A percentile compares a stretch with the other conserved stretches of the same genome.
Evolutionary conservation across 1,140 invertebrate species (phyloP).

Genomic region (Neuroterus valhalla): DNA sequence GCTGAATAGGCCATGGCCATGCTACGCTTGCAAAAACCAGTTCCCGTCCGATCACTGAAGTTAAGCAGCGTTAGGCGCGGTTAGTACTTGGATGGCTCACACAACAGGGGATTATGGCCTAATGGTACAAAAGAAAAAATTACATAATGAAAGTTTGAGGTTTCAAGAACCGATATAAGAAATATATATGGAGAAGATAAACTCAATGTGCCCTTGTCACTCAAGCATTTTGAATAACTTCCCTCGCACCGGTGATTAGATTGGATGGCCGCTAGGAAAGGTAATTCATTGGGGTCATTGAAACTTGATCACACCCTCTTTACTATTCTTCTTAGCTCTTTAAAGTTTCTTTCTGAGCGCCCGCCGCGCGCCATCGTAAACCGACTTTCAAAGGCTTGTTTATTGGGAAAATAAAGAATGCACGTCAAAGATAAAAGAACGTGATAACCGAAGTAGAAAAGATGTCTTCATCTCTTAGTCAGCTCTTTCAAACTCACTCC

Average conservation of each 20-base stretch:
- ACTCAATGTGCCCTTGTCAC: background rate
- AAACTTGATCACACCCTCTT: slow-evolving; percentile 43
- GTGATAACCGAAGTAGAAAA: no score
- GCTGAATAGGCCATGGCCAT: no score
- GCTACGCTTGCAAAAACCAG: no score
- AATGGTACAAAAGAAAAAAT: no score
- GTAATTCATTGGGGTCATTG: slow-evolving; percentile 54
- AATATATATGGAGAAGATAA: slow-evolving; percentile 5
- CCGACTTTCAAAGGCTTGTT: slow-evolving; percentile 6
- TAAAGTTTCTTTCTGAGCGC: slow-evolving; percentile 40
- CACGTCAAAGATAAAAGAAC: background rate
- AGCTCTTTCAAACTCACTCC: no score
- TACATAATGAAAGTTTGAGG: background rate
- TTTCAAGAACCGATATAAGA: background rate
- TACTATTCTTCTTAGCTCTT: slow-evolving; percentile 44
- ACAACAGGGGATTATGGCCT: no score
- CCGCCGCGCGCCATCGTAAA: background rate
- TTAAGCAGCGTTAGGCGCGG: no score
- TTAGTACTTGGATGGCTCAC: no score
- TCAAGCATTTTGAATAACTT: slow-evolving; percentile 19
- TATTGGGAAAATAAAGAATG: slow-evolving; percentile 7
- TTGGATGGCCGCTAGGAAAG: slow-evolving; percentile 49
- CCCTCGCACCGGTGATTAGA: slow-evolving; percentile 41
- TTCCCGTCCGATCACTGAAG: no score
- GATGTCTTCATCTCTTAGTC: no score